Evolutionary conservation across 2,888 invertebrate genomes (phyloP), one percentile per base, ranked within the genome.

Genomic region (Amorpha juglandis): DNA sequence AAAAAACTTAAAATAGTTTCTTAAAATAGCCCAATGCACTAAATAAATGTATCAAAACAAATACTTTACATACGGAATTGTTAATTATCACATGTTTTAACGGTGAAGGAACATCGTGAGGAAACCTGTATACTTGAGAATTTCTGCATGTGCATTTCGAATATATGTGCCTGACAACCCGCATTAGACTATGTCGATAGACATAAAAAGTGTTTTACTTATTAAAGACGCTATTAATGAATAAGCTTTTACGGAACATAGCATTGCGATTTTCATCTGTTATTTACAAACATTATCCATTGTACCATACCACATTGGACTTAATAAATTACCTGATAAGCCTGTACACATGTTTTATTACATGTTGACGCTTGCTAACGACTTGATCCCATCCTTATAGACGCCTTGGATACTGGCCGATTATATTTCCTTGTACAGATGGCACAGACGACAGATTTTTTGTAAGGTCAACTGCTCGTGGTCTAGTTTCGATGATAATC

Each of bases 311-410:
- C 19, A 42, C 58, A 35, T 38, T 9, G 38, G 42, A 58, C 58
- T 58, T 58, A 42, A 58, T 42, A 58, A 58, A 58, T 58, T 58
- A 58, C 12, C 58, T 58, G 58, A 58, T 58, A 58, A 58, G 58
- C 58, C 58, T 58, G 58, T 42, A 38, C 35, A 35, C 55, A 58
- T 42, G 58, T 58, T 58, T 58, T 58, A 58, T 58, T 58, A 38
- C 21, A 19, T 58, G 58, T 58, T 58, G 42, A 19, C 38, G 38
- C 58, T 38, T 9, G 58, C 58, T 58, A 58, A 58, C 38, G 58
- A 42, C 58, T 58, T 58, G 58, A 58, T 58, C 58, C 27, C 58
- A 58, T 58, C 58, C 58, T 58, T 58, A 58, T 38, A 12, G 58
- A 58, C 42, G 38, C 58, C 58, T 58, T 58, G 58, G 58, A 19